Evolutionary conservation across 92 coral and sea anemone species (phyloP), one percentile per base, ranked within the genome.

Genomic region (Blastomussa wellsi): DNA sequence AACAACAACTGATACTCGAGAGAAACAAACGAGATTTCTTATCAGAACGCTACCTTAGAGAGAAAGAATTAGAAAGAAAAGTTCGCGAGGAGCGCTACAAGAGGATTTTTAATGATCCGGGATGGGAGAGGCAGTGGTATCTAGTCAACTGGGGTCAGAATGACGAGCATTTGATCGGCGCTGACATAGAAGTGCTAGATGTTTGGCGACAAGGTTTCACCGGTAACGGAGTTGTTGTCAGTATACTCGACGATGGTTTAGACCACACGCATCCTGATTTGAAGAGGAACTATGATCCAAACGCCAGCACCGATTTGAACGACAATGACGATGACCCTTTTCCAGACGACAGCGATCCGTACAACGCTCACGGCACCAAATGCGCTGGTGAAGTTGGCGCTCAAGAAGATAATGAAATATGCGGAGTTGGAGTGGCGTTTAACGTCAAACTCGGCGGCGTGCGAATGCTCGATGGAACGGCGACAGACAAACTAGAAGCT

Each of bases 351-450:
- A 72, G 69, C 75, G 98, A 95, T 86, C 94, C 97, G 24, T 95
- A 95, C 88, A 95, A 95, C 74, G 98, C 98, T 32, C 98, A 95
- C 82, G 98, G 98, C 19, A 95, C 98, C n/a, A 95, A 95, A 88
- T 95, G 98, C 64, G 94, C 90, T 22, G 98, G 98, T 14, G 98
- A 95, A 90, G 93, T 95, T 51, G 98, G 94, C n/a, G 98, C 98
- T 15, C 87, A 90, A 83, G 98, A 95, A 11, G 90, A 96, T 73
- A 96, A 96, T 86, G 86, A 89, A 36, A 82, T 92, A 38, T 96
- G 98, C 88, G 98, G 98, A 35, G 98, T 92, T 9, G 98, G 98
- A 28, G 93, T 96, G 11, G 98, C 98, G 14, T 94, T 90, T 67
- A 90, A 91, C 49, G 98, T 95, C 33, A 96, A 82, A 48, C 92